A percentile compares a stretch with the other conserved stretches of the same genome.
phyloP scores from a whole-genome alignment of 2,113 vertebrate species.

The Machaerirhynchus nigripectus region DNA sequence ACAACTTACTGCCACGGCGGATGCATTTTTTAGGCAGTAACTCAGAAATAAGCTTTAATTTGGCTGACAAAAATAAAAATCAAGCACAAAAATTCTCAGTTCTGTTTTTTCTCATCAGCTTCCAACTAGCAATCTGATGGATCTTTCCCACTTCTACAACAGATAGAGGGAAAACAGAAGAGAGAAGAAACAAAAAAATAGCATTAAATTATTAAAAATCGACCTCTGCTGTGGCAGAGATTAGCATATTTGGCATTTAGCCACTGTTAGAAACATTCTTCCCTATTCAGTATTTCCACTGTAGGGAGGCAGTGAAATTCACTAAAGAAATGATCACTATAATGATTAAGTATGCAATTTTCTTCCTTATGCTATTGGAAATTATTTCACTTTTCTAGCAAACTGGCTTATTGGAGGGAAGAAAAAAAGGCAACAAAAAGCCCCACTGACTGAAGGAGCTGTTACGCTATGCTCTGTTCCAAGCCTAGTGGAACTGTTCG shows the following conservation, averaged over 20 bases:
- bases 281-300: slow-evolving; percentile 14
- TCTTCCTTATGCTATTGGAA: neutral
- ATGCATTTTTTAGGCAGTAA: neutral
- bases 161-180: neutral
- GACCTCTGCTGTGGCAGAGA: neutral
- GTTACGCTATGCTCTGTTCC: neutral
- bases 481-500: neutral
- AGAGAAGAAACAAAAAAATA: neutral
- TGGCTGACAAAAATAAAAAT: neutral
- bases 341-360: neutral
- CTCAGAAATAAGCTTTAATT: neutral
- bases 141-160: neutral
- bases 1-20: neutral
- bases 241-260: neutral
- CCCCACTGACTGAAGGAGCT: neutral
- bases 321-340: neutral
- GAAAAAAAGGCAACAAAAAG: neutral
- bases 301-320: neutral
- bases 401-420: neutral
- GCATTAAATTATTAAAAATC: neutral
- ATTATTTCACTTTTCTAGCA: neutral
- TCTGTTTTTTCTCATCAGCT: neutral
- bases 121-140: neutral
- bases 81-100: neutral
- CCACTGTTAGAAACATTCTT: neutral